Evolutionary conservation across 2,797 vertebrate genomes (phyloP).

Genomic region (Hydrocynus forskahlii): DNA sequence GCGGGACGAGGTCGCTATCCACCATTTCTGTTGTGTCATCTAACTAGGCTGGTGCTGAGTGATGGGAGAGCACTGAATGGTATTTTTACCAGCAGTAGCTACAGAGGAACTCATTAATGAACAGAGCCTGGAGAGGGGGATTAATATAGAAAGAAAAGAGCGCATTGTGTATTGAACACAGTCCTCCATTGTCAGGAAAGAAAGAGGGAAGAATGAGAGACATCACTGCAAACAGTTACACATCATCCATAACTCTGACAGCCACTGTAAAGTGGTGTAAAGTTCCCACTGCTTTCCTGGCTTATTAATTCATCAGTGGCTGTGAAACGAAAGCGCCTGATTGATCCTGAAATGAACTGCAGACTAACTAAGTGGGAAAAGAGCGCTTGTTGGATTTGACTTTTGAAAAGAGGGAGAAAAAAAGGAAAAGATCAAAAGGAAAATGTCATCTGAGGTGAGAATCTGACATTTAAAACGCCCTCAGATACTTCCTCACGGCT

Average conservation of each 20-base stretch:
- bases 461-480: slow-evolving; percentile 16
- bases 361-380: neutral
- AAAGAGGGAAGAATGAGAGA: neutral
- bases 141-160: neutral
- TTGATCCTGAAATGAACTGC: slow-evolving; percentile 25
- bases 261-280: neutral
- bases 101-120: neutral
- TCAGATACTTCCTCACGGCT: neutral
- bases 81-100: too few species aligned
- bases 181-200: neutral
- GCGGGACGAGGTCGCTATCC: too few species aligned
- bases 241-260: neutral
- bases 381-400: slow-evolving; percentile 11
- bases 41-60: too few species aligned
- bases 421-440: slow-evolving; percentile 24
- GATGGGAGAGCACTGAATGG: too few species aligned
- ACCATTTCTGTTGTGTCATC: too few species aligned
- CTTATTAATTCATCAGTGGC: neutral
- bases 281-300: neutral
- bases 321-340: slow-evolving; percentile 4
- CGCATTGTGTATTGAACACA: neutral
- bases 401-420: slow-evolving; percentile 9
- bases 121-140: neutral
- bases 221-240: neutral
- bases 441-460: slow-evolving; percentile 41